Conservation (phyloP, 2,113 vertebrate genomes). For the Mirounga angustirostris region DNA sequence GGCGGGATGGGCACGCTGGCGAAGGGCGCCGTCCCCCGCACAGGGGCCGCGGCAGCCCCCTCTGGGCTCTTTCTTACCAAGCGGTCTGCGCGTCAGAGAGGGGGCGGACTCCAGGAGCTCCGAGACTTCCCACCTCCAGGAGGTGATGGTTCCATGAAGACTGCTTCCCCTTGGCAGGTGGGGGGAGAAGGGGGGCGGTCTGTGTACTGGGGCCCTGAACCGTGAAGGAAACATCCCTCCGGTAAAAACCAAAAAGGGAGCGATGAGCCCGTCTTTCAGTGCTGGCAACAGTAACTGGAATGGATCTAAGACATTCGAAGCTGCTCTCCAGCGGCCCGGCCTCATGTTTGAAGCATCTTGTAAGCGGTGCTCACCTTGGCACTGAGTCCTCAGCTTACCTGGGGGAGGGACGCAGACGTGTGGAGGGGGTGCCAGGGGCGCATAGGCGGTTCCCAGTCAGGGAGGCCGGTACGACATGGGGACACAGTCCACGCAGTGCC, state of each 20-base stretch:
- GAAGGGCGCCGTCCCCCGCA: not conserved
- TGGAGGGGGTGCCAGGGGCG: no score
- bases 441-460: not conserved
- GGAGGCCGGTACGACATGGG: not conserved
- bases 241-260: not conserved
- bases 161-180: not conserved
- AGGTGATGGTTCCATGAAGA: not conserved
- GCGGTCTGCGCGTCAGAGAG: not conserved
- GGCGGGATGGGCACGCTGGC: not conserved
- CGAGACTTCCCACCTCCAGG: not conserved
- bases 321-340: not conserved
- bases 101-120: not conserved
- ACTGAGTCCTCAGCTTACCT: not conserved
- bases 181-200: not conserved
- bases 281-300: not conserved
- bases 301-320: not conserved
- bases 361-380: not conserved
- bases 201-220: not conserved
- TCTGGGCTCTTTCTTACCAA: not conserved
- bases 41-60: no score
- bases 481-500: not conserved
- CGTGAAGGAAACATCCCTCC: not conserved
- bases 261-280: not conserved
- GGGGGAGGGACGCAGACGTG: rapidly evolving
- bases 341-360: not conserved